Evolutionary conservation across 2,113 vertebrate genomes (phyloP).

Genomic region (Xyliphius kryptos): DNA sequence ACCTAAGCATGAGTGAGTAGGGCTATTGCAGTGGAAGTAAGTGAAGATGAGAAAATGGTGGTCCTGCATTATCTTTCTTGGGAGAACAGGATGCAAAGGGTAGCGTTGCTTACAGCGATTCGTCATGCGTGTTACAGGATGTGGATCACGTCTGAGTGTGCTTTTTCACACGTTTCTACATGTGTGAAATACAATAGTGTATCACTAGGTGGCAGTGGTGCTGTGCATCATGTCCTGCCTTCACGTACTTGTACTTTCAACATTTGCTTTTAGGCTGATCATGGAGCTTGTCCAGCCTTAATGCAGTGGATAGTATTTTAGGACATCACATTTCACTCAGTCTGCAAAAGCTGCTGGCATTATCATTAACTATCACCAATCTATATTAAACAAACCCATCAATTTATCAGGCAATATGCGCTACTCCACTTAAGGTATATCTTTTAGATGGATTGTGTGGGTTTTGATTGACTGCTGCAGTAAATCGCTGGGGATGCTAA

Average conservation of each 20-base stretch:
- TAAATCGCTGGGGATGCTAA: conserved; percentile 14
- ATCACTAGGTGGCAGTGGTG: conserved; percentile 45
- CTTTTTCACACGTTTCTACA: not conserved
- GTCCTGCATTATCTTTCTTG: too few relatives aligned
- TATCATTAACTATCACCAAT: conserved; percentile 26
- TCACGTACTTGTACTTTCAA: too few relatives aligned
- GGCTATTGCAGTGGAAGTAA: too few relatives aligned
- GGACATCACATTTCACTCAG: conserved; percentile 41
- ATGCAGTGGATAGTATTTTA: conserved; percentile 33
- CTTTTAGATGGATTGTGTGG: conserved; percentile 25
- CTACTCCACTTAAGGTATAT: conserved; percentile 22
- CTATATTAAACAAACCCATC: conserved; percentile 41
- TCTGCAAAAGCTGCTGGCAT: conserved; percentile 39
- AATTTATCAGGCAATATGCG: conserved; percentile 37
- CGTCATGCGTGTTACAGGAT: too few relatives aligned
- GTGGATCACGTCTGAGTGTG: too few relatives aligned
- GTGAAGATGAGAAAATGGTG: too few relatives aligned
- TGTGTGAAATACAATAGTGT: not conserved
- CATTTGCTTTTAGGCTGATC: too few relatives aligned
- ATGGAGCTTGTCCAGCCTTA: conserved; percentile 28
- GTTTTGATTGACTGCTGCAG: conserved; percentile 18
- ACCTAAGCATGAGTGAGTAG: too few relatives aligned
- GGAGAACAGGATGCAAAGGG: too few relatives aligned
- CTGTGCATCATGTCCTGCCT: conserved; percentile 5
- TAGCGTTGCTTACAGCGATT: too few relatives aligned